These are phyloP conservation scores for Nibea coibor DNA, from an alignment of 2,113 vertebrate species.

Conservation along the genomic window DNA sequence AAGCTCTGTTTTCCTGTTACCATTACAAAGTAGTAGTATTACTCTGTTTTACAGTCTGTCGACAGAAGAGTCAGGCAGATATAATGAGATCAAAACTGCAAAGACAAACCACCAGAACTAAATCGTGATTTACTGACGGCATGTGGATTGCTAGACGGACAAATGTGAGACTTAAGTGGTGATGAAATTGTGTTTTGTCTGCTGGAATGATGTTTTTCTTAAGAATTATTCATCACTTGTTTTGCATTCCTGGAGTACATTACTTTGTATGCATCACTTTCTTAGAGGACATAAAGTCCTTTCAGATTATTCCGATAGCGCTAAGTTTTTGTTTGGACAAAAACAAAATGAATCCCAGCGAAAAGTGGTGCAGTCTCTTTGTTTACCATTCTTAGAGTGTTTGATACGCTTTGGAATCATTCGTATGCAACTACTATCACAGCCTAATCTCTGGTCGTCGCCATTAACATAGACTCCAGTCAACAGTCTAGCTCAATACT, in stretches of 20 bases:
- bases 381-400: not conserved
- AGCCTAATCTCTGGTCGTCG: not conserved
- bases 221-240: not conserved
- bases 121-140: slow-evolving; percentile 15
- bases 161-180: not conserved
- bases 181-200: not conserved
- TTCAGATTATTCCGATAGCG: not conserved
- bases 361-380: not conserved
- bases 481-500: not conserved
- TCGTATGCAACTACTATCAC: not conserved
- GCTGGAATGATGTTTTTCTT: not conserved
- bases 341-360: not conserved
- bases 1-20: slow-evolving; percentile 16
- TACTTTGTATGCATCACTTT: not conserved
- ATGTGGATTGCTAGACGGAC: not conserved
- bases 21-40: slow-evolving; percentile 7
- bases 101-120: slow-evolving; percentile 30
- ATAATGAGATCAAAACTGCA: slow-evolving; percentile 6
- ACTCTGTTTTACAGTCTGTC: slow-evolving; percentile 21
- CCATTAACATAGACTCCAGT: not conserved
- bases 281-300: not conserved
- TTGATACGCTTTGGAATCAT: not conserved
- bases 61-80: not conserved
- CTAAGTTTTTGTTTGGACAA: not conserved
- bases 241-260: not conserved